Percentiles rank a stretch among this genome's conserved stretches.
These are phyloP conservation scores for Elaphurus davidianus DNA, from an alignment of 2,113 vertebrate genomes.

Conservation along the genomic window DNA sequence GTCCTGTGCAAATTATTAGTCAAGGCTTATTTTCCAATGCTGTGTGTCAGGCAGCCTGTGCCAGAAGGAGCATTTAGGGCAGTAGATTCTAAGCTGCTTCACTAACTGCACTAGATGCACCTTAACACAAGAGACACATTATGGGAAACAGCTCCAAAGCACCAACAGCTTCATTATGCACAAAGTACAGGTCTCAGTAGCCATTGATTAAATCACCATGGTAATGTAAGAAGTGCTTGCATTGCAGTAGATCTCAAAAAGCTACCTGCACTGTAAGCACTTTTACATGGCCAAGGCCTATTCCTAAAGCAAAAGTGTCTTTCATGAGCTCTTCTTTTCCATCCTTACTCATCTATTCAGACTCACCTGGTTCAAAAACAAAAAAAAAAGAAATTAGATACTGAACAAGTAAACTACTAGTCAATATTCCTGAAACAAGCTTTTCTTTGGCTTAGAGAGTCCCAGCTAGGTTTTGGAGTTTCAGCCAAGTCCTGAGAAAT, in stretches of 20 bases:
- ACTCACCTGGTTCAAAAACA: conserved; percentile 43
- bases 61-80: conserved; percentile 99
- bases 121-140: conserved; percentile 91
- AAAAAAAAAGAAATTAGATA: neutral
- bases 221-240: conserved; percentile 88
- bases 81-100: conserved; percentile 95
- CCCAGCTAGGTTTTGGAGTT: neutral
- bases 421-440: conserved; percentile 23
- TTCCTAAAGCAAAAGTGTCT: conserved; percentile 15
- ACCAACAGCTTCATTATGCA: neutral
- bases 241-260: conserved; percentile 85
- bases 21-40: neutral
- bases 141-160: neutral
- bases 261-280: conserved; percentile 93
- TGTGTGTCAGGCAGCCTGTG: conserved; percentile 85
- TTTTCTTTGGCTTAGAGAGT: neutral
- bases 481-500: conserved; percentile 26
- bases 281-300: conserved; percentile 86
- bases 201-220: conserved; percentile 72
- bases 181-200: neutral
- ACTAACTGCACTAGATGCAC: conserved; percentile 99
- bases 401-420: neutral
- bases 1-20: neutral
- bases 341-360: neutral
- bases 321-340: neutral